These are phyloP conservation scores for Orthosia incerta DNA, from an alignment of 2,888 invertebrate species.

Conservation along the genomic window DNA sequence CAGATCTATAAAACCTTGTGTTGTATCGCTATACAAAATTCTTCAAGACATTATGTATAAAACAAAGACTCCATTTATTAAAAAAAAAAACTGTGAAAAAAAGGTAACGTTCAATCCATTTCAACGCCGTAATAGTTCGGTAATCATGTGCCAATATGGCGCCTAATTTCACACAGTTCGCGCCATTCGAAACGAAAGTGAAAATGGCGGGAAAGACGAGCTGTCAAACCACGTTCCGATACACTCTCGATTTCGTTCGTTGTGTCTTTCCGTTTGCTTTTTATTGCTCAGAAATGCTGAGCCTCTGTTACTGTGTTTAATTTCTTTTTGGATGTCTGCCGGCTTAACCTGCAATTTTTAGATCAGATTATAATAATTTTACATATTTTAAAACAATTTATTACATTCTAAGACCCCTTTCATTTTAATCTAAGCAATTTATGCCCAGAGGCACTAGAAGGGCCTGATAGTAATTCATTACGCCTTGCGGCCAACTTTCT, in stretches of 20 bases:
- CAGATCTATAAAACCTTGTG: no score
- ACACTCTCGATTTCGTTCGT: slow-evolving; percentile 73
- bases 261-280: slow-evolving; percentile 34
- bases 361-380: not conserved
- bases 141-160: slow-evolving; percentile 62
- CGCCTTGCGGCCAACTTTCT: slow-evolving; percentile 50
- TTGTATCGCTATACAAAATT: no score
- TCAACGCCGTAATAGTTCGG: slow-evolving; percentile 45
- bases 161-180: slow-evolving; percentile 70
- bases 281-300: slow-evolving; percentile 14
- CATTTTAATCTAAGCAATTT: slow-evolving; percentile 11
- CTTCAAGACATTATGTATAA: no score
- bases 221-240: slow-evolving; percentile 75
- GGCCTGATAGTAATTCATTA: slow-evolving; percentile 42
- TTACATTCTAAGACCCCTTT: not conserved
- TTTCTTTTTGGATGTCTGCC: not conserved
- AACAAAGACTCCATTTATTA: no score
- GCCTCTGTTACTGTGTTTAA: not conserved
- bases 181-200: slow-evolving; percentile 77
- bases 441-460: slow-evolving; percentile 24
- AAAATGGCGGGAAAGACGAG: slow-evolving; percentile 77
- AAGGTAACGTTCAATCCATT: not conserved
- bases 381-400: not conserved
- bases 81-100: no score
- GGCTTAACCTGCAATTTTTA: not conserved